Evolutionary conservation across 2,888 invertebrate genomes (phyloP).

Genomic region (Sympetrum striolatum): DNA sequence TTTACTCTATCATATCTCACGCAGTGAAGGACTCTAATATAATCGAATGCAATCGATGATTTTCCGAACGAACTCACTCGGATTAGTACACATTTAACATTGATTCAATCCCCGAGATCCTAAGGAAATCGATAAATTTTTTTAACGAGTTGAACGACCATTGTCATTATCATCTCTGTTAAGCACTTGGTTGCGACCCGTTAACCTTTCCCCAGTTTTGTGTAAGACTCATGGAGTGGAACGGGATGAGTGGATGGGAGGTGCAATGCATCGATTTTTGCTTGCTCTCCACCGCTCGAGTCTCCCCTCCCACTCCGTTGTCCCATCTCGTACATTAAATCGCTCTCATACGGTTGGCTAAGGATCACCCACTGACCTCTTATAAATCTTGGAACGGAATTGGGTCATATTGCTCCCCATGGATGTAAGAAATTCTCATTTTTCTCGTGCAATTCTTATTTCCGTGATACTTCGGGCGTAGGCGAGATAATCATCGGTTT

Average conservation of each 20-base stretch:
- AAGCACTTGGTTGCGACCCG: neutral
- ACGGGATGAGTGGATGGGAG: neutral
- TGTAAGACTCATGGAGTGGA: neutral
- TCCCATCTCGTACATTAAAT: neutral
- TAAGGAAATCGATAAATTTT: too few species aligned
- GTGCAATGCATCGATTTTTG: conserved; percentile 2
- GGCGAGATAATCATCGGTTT: neutral
- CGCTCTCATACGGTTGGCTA: neutral
- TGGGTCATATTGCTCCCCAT: neutral
- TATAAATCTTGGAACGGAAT: neutral
- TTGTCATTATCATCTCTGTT: neutral
- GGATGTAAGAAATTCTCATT: neutral
- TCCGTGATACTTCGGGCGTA: neutral
- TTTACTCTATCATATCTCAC: too few species aligned
- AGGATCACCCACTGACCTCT: conserved; percentile 30
- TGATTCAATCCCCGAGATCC: too few species aligned
- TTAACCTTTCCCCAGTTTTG: conserved; percentile 39
- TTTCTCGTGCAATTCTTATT: neutral
- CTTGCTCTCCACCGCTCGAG: neutral
- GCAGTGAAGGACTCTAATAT: too few species aligned
- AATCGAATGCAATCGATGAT: too few species aligned
- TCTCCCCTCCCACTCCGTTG: neutral
- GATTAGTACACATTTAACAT: too few species aligned
- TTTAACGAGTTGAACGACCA: neutral
- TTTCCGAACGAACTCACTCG: too few species aligned